A percentile compares a stretch with the other conserved stretches of the same genome.
Evolutionary conservation across 2,888 invertebrate genomes (phyloP).

Genomic region (Lomographa bimaculata): DNA sequence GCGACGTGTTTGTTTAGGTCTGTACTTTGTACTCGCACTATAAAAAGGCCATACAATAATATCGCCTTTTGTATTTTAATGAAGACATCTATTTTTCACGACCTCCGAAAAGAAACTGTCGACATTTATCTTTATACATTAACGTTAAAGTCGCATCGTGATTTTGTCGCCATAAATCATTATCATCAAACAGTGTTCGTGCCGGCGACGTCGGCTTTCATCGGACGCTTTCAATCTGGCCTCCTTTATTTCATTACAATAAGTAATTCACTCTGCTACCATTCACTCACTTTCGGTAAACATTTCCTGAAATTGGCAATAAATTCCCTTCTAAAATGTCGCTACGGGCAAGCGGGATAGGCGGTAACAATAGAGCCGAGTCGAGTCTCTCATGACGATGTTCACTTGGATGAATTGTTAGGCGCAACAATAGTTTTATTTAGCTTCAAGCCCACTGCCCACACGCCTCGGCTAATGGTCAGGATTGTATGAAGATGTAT

Average conservation of each 20-base stretch:
- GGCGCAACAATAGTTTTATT: conserved; percentile 80
- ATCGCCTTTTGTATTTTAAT: conserved; percentile 40
- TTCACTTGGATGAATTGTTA: conserved; percentile 79
- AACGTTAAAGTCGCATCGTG: conserved; percentile 72
- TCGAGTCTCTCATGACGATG: conserved; percentile 73
- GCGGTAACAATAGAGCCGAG: conserved; percentile 65
- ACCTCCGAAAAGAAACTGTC: conserved; percentile 52
- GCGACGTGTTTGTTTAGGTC: conserved; percentile 35
- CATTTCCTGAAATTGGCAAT: conserved; percentile 80
- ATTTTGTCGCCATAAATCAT: conserved; percentile 79
- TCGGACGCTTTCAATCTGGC: conserved; percentile 78
- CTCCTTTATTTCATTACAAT: conserved; percentile 81
- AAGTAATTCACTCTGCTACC: conserved; percentile 78
- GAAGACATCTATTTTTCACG: conserved; percentile 47
- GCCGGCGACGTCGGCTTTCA: conserved; percentile 68
- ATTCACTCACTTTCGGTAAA: conserved; percentile 78
- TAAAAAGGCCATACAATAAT: conserved; percentile 33
- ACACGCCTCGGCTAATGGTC: conserved; percentile 80
- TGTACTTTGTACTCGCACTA: conserved; percentile 24
- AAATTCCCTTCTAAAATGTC: conserved; percentile 76
- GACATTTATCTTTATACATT: conserved; percentile 75
- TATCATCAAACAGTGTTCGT: conserved; percentile 72
- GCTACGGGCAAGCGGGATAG: conserved; percentile 53
- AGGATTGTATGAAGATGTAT: conserved; percentile 78
- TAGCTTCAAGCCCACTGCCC: conserved; percentile 79